A percentile compares a stretch with the other conserved stretches of the same genome.
Conservation (phyloP, 1,140 invertebrate genomes). For the Caenorhabditis briggsae region DNA sequence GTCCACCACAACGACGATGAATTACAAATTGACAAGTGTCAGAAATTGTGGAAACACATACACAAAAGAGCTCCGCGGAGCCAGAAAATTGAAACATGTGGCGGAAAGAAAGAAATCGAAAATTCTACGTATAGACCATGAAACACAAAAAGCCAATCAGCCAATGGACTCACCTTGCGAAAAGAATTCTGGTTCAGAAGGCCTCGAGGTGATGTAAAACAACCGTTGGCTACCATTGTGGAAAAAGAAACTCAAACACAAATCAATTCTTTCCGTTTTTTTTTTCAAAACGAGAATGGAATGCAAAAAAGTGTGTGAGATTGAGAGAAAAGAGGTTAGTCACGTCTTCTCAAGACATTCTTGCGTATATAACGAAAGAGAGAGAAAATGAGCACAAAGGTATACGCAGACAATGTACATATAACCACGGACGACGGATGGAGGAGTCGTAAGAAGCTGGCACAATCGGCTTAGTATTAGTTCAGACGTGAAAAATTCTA, state of each 20-base stretch:
- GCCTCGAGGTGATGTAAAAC: constrained; percentile 54
- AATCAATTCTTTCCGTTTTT: constrained; percentile 17
- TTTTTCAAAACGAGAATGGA: constrained; percentile 20
- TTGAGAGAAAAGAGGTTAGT: constrained; percentile 41
- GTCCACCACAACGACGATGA: constrained; percentile 37
- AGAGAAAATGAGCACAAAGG: constrained; percentile 39
- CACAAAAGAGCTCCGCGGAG: background rate
- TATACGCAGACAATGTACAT: constrained; percentile 50
- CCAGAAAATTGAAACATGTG: constrained; percentile 24
- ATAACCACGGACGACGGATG: constrained; percentile 26
- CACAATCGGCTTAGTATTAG: background rate
- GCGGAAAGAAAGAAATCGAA: background rate
- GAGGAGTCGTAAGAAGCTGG: background rate
- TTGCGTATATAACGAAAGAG: background rate
- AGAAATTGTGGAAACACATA: constrained; percentile 33
- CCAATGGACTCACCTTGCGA: constrained; percentile 48
- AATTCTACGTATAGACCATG: background rate
- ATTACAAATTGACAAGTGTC: constrained; percentile 54
- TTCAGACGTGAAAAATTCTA: background rate
- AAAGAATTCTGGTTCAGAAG: constrained; percentile 57
- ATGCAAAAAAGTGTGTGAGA: constrained; percentile 17
- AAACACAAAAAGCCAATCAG: background rate
- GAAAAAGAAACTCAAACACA: constrained; percentile 5
- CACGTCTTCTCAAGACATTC: constrained; percentile 26
- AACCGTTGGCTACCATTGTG: constrained; percentile 56